A percentile compares a stretch with the other conserved stretches of the same genome.
Conservation (phyloP, 2,113 vertebrate genomes). For the Cathartes aura region DNA sequence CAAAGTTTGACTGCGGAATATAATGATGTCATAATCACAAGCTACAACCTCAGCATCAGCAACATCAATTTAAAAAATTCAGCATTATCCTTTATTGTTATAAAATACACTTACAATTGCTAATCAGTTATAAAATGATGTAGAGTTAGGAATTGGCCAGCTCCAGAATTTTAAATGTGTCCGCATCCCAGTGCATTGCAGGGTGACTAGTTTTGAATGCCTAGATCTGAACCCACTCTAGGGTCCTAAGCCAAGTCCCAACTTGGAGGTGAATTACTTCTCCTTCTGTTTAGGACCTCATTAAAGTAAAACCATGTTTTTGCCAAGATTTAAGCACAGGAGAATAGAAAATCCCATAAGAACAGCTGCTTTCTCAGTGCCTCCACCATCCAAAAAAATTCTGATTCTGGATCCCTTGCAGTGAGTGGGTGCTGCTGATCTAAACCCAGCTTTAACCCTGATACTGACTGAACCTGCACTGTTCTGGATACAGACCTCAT, state of each 20-base stretch:
- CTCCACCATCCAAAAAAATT: neutral
- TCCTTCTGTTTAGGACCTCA: neutral
- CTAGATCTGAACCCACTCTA: neutral
- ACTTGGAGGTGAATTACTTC: neutral
- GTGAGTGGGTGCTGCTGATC: accelerated
- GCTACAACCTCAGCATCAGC: neutral
- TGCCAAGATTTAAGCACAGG: neutral
- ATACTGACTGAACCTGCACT: neutral
- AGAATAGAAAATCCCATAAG: neutral
- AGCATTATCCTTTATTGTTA: neutral
- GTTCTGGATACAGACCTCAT: neutral
- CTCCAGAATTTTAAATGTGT: neutral
- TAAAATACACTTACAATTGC: neutral
- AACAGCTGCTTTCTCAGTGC: neutral
- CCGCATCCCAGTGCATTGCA: neutral
- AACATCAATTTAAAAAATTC: neutral
- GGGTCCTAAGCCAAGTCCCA: neutral
- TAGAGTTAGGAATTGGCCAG: neutral
- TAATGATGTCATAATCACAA: neutral
- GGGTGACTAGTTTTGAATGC: neutral
- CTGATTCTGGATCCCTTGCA: neutral
- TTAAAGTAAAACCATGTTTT: neutral
- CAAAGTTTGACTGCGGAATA: neutral
- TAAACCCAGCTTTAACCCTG: neutral
- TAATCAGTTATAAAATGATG: neutral